Evolutionary conservation across 2,113 vertebrate species (phyloP), one percentile per base, ranked within the genome.

Genomic region (Onychostoma macrolepis): DNA sequence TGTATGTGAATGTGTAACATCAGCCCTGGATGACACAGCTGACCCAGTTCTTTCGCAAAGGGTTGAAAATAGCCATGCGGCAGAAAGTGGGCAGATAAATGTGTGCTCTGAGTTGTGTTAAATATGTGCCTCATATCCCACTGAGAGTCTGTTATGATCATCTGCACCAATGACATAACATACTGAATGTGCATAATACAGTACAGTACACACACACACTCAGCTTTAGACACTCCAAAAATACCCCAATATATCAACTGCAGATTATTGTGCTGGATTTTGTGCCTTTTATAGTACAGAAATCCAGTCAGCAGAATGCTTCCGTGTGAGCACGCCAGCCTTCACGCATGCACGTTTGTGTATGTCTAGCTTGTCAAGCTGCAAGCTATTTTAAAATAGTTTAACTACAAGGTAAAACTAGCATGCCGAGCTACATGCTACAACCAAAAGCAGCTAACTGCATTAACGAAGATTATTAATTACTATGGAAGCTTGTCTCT

Each of bases 1-100:
- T 45, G 72, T 15, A 43, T 15, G 28, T n/a, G 38, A 4, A 36
- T 43, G 53, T 75, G 48, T 65, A 36, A 43, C 2, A 80, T 82
- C 61, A 82, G 41, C 38, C 26, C n/a, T 24, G 53, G 41, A 50
- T 50, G 84, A 69, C 74, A 79, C 24, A 30, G 43, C 4, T 79
- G 84, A 79, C 84, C 84, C 84, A 79, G 38, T 85, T 85, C 75
- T 85, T 67, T 69, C 19, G 41, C 58, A 58, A 41, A 80, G 63
- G 76, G 41, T 69, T 79, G 3, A 21, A 79, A 80, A 86, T 65
- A 78, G 21, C 75, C 38, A 26, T 38, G 72, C 3, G 9, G 33
- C 58, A 50, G 43, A 48, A 30, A 69, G 75, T 69, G 65, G 15
- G 67, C 56, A 7, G 84, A 77, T 67, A 78, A 79, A 67, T 63